These are phyloP conservation scores for Epicampocera succincta DNA, from an alignment of 2,888 invertebrate genomes.

Conservation along the genomic window DNA sequence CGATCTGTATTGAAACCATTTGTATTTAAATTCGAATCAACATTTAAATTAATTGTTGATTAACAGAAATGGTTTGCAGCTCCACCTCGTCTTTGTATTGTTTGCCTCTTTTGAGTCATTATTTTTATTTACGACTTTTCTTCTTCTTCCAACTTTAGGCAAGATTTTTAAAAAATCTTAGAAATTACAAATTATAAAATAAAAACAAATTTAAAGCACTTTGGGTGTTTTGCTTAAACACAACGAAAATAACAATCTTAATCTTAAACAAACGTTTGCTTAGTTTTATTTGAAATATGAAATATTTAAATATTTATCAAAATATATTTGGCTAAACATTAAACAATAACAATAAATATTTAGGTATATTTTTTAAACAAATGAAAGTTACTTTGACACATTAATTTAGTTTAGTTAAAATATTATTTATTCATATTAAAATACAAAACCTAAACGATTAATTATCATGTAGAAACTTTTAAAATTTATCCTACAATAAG, in stretches of 20 bases:
- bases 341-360: no score
- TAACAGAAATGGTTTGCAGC: no score
- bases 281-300: no score
- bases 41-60: no score
- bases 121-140: no score
- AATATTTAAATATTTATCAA: no score
- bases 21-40: no score
- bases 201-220: conserved; percentile 57
- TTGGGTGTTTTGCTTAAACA: conserved; percentile 51
- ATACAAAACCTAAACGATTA: conserved; percentile 34
- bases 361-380: no score
- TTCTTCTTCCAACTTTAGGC: conserved; percentile 17
- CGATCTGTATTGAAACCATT: no score
- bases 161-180: conserved; percentile 26
- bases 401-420: conserved; percentile 46
- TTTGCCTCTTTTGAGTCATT: no score
- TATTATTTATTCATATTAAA: conserved; percentile 19
- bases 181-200: conserved; percentile 2
- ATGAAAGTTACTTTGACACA: conserved; percentile 40
- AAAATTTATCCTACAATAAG: conserved; percentile 9
- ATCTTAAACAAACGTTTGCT: neutral
- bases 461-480: conserved; percentile 41
- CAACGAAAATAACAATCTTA: conserved; percentile 37
- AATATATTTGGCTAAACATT: no score
- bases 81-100: no score